Conservation (phyloP, 2,888 invertebrate species). For the Therioaphis trifolii region DNA sequence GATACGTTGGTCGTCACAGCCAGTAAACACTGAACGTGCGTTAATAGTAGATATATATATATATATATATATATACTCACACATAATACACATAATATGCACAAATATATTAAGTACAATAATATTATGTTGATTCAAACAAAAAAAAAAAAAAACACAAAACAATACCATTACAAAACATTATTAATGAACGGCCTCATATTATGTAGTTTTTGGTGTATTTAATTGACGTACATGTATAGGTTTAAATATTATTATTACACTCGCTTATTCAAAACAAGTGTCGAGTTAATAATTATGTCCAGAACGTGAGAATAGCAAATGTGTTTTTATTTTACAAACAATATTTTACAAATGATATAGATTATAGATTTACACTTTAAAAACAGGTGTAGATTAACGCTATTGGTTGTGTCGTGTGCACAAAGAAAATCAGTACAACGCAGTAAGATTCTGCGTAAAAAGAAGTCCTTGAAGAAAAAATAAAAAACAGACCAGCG, state of each 20-base stretch:
- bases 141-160: background rate
- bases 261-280: too few relatives aligned
- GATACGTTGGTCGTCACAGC: background rate
- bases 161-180: background rate
- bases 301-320: background rate
- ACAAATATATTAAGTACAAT: too few relatives aligned
- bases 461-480: constrained; percentile 41
- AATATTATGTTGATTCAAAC: background rate
- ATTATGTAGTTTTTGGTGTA: background rate
- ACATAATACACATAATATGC: too few relatives aligned
- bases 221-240: constrained; percentile 10
- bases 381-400: too few relatives aligned
- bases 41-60: background rate
- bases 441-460: background rate
- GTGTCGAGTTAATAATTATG: background rate
- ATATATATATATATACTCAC: background rate
- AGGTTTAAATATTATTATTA: background rate
- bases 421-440: background rate
- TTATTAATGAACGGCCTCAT: constrained; percentile 2
- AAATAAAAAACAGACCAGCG: background rate
- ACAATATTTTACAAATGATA: too few relatives aligned
- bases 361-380: too few relatives aligned
- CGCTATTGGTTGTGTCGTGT: too few relatives aligned
- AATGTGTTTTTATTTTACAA: background rate
- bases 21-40: constrained; percentile 10